These are phyloP conservation scores for Acleris cristana DNA, from an alignment of 2,888 invertebrate species.

Conservation along the genomic window DNA sequence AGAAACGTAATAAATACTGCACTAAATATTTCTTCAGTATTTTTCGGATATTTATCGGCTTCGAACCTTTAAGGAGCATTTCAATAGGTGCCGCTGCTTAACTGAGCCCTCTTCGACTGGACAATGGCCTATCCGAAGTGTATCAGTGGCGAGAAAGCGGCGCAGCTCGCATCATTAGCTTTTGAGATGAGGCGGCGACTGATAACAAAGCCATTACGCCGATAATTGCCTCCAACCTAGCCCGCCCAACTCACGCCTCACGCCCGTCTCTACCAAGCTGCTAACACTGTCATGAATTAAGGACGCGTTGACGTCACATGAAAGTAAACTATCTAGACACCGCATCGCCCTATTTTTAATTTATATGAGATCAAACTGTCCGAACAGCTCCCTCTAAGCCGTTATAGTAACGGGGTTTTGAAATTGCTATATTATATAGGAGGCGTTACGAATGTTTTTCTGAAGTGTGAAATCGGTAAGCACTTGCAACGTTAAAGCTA, in stretches of 20 bases:
- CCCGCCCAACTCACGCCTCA: slow-evolving; percentile 55
- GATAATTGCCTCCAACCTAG: slow-evolving; percentile 65
- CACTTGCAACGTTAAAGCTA: slow-evolving; percentile 32
- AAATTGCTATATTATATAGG: slow-evolving; percentile 31
- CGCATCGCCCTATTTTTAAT: background rate
- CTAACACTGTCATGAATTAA: slow-evolving; percentile 43
- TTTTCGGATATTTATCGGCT: slow-evolving; percentile 4
- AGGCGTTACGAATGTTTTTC: slow-evolving; percentile 36
- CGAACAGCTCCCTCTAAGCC: slow-evolving; percentile 15
- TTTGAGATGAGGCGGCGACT: slow-evolving; percentile 63
- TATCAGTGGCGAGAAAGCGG: slow-evolving; percentile 54
- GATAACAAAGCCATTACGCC: slow-evolving; percentile 72
- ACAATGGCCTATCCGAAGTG: slow-evolving; percentile 41
- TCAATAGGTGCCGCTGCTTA: slow-evolving; percentile 2
- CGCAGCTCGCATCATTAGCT: slow-evolving; percentile 59
- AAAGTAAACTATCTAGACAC: slow-evolving; percentile 5
- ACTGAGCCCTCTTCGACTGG: slow-evolving; percentile 18
- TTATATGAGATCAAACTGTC: slow-evolving; percentile 12
- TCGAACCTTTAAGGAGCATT: slow-evolving; percentile 4
- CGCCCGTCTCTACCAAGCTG: slow-evolving; percentile 38
- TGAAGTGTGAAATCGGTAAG: slow-evolving; percentile 32
- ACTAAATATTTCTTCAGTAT: background rate
- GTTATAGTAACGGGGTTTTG: slow-evolving; percentile 35
- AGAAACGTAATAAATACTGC: too few species aligned
- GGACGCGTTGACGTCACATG: slow-evolving; percentile 15